Base-by-base conservation (phyloP, 1,140 invertebrate genomes). In the Ridgeia piscesae region DNA sequence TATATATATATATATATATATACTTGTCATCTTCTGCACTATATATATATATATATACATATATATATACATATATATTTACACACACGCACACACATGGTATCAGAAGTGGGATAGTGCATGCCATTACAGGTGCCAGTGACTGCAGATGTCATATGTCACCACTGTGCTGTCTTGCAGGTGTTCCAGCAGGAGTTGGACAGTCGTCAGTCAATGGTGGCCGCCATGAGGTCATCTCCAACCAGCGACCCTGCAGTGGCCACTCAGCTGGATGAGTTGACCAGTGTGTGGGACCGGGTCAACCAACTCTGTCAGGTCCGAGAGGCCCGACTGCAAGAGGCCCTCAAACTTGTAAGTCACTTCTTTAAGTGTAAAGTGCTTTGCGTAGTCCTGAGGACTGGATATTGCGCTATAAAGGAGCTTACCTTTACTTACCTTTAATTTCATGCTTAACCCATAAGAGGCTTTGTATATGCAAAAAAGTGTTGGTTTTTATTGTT, bases 141-240 rank as follows among this genome's bases (percentile, higher is more conserved):
- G 88, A 89, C 34, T 31, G 11, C 27, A 77, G 27, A 77, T 77
- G 58, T 31, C 21, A 50, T 77, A 21, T 21, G 11, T 14, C 14
- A 77, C 58, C 58, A 21, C 11, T 77, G 58, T 77, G 58, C 2
- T 77, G 27, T 77, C 2, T 31, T 96, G 1, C 95, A 97, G 97
- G 97, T 97, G 94, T 98, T 99, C 94, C 98, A 99, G 95, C 97
- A 98, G 94, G 98, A 99, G 95, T 96, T 99, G 9, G 97, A 98
- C 93, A 98, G 97, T 91, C 97, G 99, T 27, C 97, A 97, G 91
- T 97, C 97, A 89, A 99, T 99, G 95, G 98, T 99, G 97, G 99
- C 98, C 4, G 98, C 98, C 4, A 97, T 97, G 93, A 98, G 35
- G 98, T 98, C 1, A 97, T 97, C 93, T 91, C 95, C 6, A 97